Evolutionary conservation across 2,797 vertebrate species (phyloP).

Genomic region (Erethizon dorsatum): DNA sequence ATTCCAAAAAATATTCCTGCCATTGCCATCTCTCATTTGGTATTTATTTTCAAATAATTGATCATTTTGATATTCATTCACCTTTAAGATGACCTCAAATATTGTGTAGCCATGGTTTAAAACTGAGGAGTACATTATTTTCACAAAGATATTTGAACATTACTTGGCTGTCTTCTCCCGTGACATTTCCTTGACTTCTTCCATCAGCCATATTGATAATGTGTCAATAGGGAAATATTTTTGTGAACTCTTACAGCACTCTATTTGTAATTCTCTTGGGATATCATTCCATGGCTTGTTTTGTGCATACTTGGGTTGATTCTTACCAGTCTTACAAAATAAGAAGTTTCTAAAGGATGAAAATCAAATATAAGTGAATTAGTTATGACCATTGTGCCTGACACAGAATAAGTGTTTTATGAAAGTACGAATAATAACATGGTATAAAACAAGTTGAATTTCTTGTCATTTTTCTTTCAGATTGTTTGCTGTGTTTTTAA

Average conservation of each 20-base stretch:
- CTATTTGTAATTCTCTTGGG: background rate
- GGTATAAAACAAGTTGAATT: background rate
- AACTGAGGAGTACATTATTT: background rate
- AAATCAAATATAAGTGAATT: background rate
- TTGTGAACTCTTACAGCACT: background rate
- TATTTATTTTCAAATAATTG: constrained; percentile 21
- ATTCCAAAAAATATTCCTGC: background rate
- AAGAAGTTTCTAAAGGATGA: background rate
- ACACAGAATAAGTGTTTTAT: background rate
- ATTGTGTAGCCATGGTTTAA: background rate
- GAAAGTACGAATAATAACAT: background rate
- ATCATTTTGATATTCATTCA: background rate
- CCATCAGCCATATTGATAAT: background rate
- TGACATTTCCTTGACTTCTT: background rate
- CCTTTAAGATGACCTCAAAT: background rate
- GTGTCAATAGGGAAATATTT: background rate
- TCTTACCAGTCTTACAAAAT: constrained; percentile 14
- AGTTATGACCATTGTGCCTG: background rate
- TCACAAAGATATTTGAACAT: background rate
- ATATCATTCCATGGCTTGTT: background rate
- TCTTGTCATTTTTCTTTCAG: background rate
- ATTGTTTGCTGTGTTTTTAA: background rate
- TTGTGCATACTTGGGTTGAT: background rate
- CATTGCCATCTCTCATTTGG: background rate
- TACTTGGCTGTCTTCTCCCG: background rate